Conservation (phyloP, 2,797 vertebrate species). For the Coracias cyanogaster region DNA sequence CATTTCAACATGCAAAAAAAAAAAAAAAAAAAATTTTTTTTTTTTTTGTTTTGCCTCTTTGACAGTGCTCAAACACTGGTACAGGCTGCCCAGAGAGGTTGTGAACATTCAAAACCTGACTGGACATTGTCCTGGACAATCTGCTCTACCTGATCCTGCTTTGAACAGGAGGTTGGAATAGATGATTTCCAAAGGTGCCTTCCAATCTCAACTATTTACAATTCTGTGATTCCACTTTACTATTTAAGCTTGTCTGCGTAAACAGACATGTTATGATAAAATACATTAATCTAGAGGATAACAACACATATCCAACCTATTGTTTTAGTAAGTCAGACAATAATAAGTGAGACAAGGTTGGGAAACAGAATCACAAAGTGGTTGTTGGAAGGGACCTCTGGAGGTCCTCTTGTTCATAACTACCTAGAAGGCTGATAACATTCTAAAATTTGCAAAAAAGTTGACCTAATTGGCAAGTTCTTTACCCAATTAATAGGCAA, state of each 20-base stretch:
- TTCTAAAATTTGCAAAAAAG: not conserved
- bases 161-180: not conserved
- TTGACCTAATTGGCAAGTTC: not conserved
- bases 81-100: not conserved
- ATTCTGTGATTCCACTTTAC: not conserved
- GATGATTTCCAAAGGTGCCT: not conserved
- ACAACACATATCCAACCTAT: not conserved
- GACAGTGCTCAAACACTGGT: fast-evolving
- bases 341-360: not conserved
- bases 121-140: not conserved
- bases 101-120: not conserved
- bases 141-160: not conserved
- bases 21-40: too few species aligned
- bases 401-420: not conserved
- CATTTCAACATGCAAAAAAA: not conserved
- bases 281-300: not conserved
- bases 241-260: not conserved
- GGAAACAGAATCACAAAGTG: not conserved
- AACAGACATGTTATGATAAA: not conserved
- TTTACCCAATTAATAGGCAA: not conserved
- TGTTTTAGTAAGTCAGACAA: not conserved
- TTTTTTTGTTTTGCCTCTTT: not conserved
- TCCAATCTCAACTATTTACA: not conserved
- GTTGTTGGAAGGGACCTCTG: not conserved
- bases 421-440: not conserved